Evolutionary conservation across 2,113 vertebrate genomes (phyloP), one percentile per base, ranked within the genome.

Genomic region (Hydropotes inermis): DNA sequence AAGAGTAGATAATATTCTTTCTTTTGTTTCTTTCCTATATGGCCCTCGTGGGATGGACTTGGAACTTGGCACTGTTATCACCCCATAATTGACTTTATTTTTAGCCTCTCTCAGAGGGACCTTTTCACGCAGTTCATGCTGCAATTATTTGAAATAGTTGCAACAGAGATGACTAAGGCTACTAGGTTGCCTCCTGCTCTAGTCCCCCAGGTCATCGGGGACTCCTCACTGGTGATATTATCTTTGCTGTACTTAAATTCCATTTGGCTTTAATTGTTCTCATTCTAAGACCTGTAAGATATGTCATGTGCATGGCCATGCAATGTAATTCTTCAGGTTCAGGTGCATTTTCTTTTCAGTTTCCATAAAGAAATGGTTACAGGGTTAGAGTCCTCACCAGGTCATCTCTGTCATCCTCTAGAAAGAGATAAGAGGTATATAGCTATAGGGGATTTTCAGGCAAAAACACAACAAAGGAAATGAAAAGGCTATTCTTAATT

Each of bases 211-310:
- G 36, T 43, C 95, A 52, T 27, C 7, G 19, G 60, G 70, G 86
- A 36, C 27, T 57, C 7, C 60, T 93, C 76, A 57, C 54, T 50
- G 58, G 28, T 58, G 90, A 52, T 9, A 88, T 43, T 30, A 13
- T 57, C 54, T 96, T 86, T 60, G 17, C 43, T 8, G 30, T 84
- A n/a, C 54, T 95, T 95, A 96, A 76, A 45, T 97, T 76, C 74
- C 28, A 67, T 58, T 55, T 74, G 92, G 55, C 28, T 54, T n/a
- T 70, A 30, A 25, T 25, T 0, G 0, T 47, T 82, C 61, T 91
- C 60, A 78, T 76, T 36, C 14, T 55, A 52, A 93, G 19, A 10
- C 6, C n/a, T 83, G 6, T 86, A 94, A 64, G 13, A 76, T 50
- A 83, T 4, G 2, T 39, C 14, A 5, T 30, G 55, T 28, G 3